phyloP scores from a whole-genome alignment of 2,113 vertebrate species.

The Psittacula cyanocephala region DNA sequence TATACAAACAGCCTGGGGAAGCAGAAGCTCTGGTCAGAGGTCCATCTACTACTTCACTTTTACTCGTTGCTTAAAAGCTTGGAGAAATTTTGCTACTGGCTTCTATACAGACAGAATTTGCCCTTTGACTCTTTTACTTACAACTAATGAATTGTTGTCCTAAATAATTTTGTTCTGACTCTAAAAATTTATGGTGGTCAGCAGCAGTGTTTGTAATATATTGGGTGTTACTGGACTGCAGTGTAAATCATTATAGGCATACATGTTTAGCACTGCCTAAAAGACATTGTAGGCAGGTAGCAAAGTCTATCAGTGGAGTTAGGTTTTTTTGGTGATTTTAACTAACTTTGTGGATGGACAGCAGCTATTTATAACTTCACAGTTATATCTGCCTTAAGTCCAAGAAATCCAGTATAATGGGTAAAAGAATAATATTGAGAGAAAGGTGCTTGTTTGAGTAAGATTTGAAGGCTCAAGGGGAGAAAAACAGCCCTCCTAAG shows the following conservation, averaged over 20 bases:
- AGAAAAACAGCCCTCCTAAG: background rate
- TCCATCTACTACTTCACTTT: background rate
- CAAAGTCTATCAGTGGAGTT: background rate
- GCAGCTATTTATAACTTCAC: conserved; percentile 19
- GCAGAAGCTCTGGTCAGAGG: background rate
- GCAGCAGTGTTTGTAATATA: background rate
- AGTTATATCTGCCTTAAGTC: background rate
- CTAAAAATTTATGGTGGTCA: background rate
- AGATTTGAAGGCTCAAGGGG: background rate
- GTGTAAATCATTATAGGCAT: background rate
- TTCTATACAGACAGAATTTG: background rate
- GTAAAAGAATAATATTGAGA: background rate
- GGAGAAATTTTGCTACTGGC: background rate
- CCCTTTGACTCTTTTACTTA: background rate
- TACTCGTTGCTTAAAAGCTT: background rate
- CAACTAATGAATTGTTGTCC: background rate
- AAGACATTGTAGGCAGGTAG: background rate
- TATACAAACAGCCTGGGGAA: background rate
- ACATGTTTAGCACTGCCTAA: background rate
- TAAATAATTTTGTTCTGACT: background rate
- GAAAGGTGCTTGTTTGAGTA: background rate
- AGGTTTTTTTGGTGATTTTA: background rate
- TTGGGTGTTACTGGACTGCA: background rate
- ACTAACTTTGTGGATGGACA: conserved; percentile 4
- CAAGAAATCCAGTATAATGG: background rate